These are phyloP conservation scores for Rhagophthalmus giganteus DNA, from an alignment of 2,888 invertebrate species.

Conservation along the genomic window DNA sequence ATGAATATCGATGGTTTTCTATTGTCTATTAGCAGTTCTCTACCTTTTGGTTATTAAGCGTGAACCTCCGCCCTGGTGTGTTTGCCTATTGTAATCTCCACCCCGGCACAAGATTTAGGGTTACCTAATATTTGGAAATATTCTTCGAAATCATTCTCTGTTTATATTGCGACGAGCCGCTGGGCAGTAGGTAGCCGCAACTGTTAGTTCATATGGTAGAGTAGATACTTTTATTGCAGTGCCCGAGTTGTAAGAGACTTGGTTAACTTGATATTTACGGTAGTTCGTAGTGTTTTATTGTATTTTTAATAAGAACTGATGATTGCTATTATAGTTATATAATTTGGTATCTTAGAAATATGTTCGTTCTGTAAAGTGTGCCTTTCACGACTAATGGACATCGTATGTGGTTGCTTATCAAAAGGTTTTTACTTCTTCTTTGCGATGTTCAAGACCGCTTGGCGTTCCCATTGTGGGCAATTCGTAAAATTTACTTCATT, in stretches of 20 bases:
- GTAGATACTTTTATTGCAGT: neutral
- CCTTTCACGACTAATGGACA: neutral
- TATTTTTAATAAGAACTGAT: too few species aligned
- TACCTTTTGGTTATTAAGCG: too few species aligned
- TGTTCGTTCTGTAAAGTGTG: neutral
- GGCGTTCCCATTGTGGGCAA: neutral
- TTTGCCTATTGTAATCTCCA: too few species aligned
- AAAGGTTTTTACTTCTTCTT: neutral
- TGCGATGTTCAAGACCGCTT: neutral
- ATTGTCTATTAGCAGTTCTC: too few species aligned
- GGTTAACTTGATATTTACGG: neutral
- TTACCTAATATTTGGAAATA: too few species aligned
- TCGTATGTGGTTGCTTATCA: neutral
- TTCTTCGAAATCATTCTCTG: too few species aligned
- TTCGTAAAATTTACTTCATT: too few species aligned
- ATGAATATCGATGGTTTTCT: too few species aligned
- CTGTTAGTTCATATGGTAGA: neutral
- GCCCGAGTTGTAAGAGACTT: neutral
- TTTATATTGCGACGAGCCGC: neutral
- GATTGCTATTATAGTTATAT: neutral
- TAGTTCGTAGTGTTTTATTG: neutral
- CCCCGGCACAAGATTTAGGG: too few species aligned
- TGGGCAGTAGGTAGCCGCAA: neutral
- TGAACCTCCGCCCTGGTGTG: too few species aligned
- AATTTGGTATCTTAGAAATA: neutral